Evolutionary conservation across 2,888 invertebrate genomes (phyloP), one percentile per base, ranked within the genome.

Genomic region (Acronicta psi): DNA sequence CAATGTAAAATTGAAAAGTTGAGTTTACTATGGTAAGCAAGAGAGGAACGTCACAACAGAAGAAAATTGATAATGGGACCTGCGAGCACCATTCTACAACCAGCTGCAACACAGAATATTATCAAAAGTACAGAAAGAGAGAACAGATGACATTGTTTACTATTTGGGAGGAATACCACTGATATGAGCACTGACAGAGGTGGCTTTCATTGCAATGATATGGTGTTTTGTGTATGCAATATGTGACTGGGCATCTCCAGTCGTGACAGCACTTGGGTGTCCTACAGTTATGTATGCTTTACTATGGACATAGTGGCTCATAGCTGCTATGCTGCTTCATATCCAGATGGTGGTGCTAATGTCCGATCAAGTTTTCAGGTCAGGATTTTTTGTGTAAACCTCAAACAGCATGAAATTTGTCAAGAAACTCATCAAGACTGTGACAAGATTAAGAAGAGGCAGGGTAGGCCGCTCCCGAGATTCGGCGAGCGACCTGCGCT

Each of bases 311-410:
- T 81, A 80, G 84, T 81, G 75, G 82, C 81, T 77, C 69, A 58
- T 69, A 76, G 84, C 82, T 78, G 72, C 81, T 82, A 80, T 81
- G 75, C 81, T 77, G 75, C 84, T 84, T 78, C 84, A 84, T 85
- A 80, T 82, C 82, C 86, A 86, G 87, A 86, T 84, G 83, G 84
- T 85, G 89, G 90, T 93, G 91, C 89, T 94, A 94, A 94, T 93
- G 85, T 91, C 85, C 85, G 91, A 93, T 94, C 94, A 87, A 94
- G 94, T 93, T 94, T 94, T 93, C 94, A 94, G 94, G 94, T 94
- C 86, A 89, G 88, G 84, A 88, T 80, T 79, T 80, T 81, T 79
- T 80, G 68, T 83, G 75, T 82, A 75, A 79, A 73, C 85, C 73
- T 75, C 84, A 77, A 76, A 63, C 80, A 84, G 83, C 80, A 71